phyloP scores from a whole-genome alignment of 1,140 invertebrate genomes.

The Drusus annulatus region DNA sequence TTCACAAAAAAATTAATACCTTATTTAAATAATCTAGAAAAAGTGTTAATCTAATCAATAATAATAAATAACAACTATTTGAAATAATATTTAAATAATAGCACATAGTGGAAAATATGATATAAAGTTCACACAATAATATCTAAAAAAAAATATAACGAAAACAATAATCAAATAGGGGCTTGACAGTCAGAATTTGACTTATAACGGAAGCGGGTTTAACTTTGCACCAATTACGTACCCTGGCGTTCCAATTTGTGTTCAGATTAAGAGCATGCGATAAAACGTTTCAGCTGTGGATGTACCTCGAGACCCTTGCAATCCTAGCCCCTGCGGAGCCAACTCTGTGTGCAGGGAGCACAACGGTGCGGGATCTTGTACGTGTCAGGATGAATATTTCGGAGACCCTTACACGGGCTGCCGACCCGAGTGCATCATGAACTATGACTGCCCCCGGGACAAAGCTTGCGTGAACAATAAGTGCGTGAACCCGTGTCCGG shows the following conservation, averaged over 20 bases:
- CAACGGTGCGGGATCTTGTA: constrained; percentile 84
- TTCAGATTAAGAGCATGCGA: constrained; percentile 7
- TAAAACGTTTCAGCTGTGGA: constrained; percentile 66
- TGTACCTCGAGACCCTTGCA: constrained; percentile 77
- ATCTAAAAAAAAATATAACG: no score
- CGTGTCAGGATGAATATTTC: constrained; percentile 84
- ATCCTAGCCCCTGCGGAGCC: constrained; percentile 86
- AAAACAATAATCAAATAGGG: no score
- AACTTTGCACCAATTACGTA: not conserved
- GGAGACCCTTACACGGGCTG: constrained; percentile 89
- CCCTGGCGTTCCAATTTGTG: not conserved
- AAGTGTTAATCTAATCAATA: no score
- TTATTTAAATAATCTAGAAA: no score
- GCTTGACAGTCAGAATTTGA: no score
- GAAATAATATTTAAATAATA: no score
- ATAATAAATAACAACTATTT: no score
- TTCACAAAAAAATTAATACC: no score
- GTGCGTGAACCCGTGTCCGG: constrained; percentile 85
- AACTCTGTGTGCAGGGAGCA: constrained; percentile 86
- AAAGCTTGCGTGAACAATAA: constrained; percentile 87
- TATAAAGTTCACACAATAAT: no score
- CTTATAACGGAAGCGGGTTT: not conserved
- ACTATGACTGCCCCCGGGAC: constrained; percentile 81
- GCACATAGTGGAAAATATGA: no score
- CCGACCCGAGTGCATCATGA: constrained; percentile 86